Percentiles rank a stretch among this genome's conserved stretches.
Evolutionary conservation across 2,113 vertebrate species (phyloP).

Genomic region (Dicerorhinus sumatrensis): DNA sequence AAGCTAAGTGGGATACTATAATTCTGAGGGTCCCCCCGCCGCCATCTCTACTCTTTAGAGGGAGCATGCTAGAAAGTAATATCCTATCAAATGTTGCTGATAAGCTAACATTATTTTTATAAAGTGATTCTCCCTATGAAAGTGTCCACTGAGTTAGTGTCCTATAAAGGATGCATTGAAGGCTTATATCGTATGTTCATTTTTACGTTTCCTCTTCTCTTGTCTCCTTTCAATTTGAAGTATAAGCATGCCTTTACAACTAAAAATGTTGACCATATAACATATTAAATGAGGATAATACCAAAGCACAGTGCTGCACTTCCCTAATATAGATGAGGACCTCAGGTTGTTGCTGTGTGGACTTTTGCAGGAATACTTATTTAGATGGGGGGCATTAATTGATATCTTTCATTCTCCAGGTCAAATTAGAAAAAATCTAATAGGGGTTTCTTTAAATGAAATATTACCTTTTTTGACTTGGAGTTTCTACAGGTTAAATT

Average conservation of each 20-base stretch:
- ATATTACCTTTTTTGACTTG: slow-evolving; percentile 61
- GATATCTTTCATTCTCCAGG: slow-evolving; percentile 71
- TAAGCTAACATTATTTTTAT: slow-evolving; percentile 56
- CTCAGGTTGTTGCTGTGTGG: slow-evolving; percentile 78
- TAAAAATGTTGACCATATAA: slow-evolving; percentile 73
- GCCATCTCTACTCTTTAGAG: slow-evolving; percentile 9
- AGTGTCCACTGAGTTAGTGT: slow-evolving; percentile 27
- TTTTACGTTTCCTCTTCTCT: slow-evolving; percentile 78
- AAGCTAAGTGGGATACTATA: background rate
- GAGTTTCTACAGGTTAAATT: slow-evolving; percentile 62
- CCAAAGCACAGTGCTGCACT: slow-evolving; percentile 74
- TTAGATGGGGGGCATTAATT: slow-evolving; percentile 75
- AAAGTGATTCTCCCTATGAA: slow-evolving; percentile 32
- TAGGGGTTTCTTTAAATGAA: slow-evolving; percentile 36
- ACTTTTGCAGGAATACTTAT: slow-evolving; percentile 75
- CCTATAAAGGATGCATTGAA: slow-evolving; percentile 69
- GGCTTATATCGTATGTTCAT: slow-evolving; percentile 67
- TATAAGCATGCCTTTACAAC: slow-evolving; percentile 79
- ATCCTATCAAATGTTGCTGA: slow-evolving; percentile 27
- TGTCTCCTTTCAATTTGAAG: slow-evolving; percentile 79
- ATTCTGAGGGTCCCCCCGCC: background rate
- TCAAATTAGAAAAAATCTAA: slow-evolving; percentile 57
- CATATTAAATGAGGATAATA: slow-evolving; percentile 76
- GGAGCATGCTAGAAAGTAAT: slow-evolving; percentile 38
- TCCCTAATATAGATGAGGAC: slow-evolving; percentile 75